Base-by-base conservation (phyloP, 2,797 vertebrate species). In the Argentina silus region DNA sequence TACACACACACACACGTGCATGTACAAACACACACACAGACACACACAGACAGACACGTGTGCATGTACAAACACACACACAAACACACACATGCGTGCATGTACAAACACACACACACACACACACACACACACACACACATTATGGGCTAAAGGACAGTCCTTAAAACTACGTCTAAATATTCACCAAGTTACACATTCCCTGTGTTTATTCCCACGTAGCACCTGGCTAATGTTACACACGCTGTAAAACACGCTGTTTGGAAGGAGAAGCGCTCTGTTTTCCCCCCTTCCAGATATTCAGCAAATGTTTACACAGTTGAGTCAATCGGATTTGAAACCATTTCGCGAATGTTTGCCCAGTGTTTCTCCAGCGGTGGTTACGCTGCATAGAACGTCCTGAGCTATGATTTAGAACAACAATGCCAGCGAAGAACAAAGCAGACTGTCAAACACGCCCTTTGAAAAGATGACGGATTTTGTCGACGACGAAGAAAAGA, bases 331-430 rank as follows among this genome's bases (percentile, higher is more conserved):
- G 76, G 61, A 73, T 65, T 78, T 50, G 65, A 79, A 85, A 78
- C 56, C 66, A 43, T 68, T 78, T 72, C 62, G 55, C 70, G 56
- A 61, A 61, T 75, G 86, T 86, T 85, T 88, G 77, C 57, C 36
- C 47, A 65, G 12, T 10, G n/a, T n/a, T n/a, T n/a, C 19, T 56
- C 61, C 56, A 55, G 59, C 36, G 3, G 75, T 66, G 65, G 55
- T 57, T 45, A 0, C 15, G 60, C 15, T 9, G 71, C 64, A 62
- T 59, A 43, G 63, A 70, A 61, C 0, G 3, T 64, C 47, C 50
- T 36, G 19, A 56, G 73, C 72, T 62, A 15, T 42, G 63, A 81
- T 70, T n/a, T 45, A 43, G 12, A 77, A 15, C 10, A 0, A 6
- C 51, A 9, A 14, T 0, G 7, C 76, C 64, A 69, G 74, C 47